Base-by-base conservation (phyloP, 2,888 invertebrate genomes). In the Tortricodes alternella region DNA sequence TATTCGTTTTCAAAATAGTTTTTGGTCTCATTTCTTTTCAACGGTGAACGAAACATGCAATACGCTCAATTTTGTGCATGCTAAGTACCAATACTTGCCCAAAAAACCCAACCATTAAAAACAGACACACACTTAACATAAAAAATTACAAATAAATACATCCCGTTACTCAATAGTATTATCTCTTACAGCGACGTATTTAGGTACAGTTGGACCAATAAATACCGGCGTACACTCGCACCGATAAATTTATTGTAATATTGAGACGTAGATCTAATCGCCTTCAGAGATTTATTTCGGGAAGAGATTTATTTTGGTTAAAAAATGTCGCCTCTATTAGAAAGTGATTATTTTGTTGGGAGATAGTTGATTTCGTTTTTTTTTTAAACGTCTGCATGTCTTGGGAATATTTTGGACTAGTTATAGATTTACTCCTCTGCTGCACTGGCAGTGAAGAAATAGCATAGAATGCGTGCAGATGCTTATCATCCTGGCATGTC, bases 251-350 rank as follows among this genome's bases (percentile, higher is more conserved):
- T 81, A 81, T 78, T 77, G 78, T 81, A 83, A 86, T 85, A 89
- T 89, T 89, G 85, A 89, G 88, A 85, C 79, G 78, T 86, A 86
- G 89, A 89, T 89, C 88, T 89, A 88, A 89, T 89, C 89, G 85
- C 60, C 48, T 24, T 58, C 63, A 46, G 67, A 80, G 89, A 89
- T 89, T 89, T 89, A 89, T 85, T 72, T 64, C 58, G 64, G 64
- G 75, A 80, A 79, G 80, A 84, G 86, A 87, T 86, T 86, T 89
- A 85, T 86, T 80, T 80, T 66, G 73, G 67, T 67, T 64, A 61
- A 67, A 64, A 61, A 63, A 67, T 72, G 68, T 67, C 67, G 68
- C 62, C 64, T 68, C 65, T 68, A 67, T 68, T 68, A 70, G 66
- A 67, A 55, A 49, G 52, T 39, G 62, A 61, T 58, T 53, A 58